Conservation (phyloP, 1,140 invertebrate genomes). For the Caenorhabditis briggsae region DNA sequence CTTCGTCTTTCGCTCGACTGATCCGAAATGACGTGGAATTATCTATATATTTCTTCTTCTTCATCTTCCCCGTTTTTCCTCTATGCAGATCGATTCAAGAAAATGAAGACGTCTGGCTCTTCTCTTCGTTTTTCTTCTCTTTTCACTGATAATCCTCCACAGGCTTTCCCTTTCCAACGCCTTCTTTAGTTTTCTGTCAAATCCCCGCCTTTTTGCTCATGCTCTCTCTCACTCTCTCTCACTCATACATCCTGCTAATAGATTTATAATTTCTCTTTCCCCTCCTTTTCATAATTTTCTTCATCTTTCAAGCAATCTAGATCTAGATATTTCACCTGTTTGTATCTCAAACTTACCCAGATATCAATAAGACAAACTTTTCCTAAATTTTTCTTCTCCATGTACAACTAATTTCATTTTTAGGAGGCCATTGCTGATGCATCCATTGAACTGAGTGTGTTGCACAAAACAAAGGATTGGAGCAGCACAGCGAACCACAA, state of each 20-base stretch:
- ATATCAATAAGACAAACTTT: neutral
- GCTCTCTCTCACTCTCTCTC: constrained; percentile 35
- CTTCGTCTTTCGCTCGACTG: neutral
- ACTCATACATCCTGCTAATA: constrained; percentile 29
- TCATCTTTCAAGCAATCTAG: neutral
- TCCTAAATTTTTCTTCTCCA: neutral
- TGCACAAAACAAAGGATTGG: constrained; percentile 65
- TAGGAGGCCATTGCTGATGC: constrained; percentile 65
- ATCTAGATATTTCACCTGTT: constrained; percentile 1
- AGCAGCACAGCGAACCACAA: constrained; percentile 55
- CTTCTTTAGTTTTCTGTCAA: neutral
- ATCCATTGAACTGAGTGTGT: constrained; percentile 62
- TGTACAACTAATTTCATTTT: constrained; percentile 31
- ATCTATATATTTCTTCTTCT: neutral
- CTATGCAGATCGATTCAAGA: constrained; percentile 15
- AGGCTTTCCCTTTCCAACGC: neutral
- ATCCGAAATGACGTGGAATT: constrained; percentile 25
- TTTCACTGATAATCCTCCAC: constrained; percentile 46
- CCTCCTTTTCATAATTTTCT: neutral
- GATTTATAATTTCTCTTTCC: constrained; percentile 34
- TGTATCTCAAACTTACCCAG: neutral
- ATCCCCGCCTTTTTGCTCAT: constrained; percentile 1
- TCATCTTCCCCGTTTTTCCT: neutral
- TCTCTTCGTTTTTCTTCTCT: constrained; percentile 13
- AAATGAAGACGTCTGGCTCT: neutral